Evolutionary conservation across 2,888 invertebrate genomes (phyloP).

Genomic region (Allygus modestus): DNA sequence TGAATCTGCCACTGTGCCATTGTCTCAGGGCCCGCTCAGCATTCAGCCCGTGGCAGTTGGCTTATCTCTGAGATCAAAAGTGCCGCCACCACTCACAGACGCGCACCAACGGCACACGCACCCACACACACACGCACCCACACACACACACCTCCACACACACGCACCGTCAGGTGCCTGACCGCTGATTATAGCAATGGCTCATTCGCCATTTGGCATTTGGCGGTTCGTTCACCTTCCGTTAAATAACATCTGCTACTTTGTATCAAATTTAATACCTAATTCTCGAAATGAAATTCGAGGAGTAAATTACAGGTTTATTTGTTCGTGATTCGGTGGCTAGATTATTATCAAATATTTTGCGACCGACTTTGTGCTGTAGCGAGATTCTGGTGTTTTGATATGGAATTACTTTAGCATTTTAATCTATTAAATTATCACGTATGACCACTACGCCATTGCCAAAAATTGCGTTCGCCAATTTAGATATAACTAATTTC

Average conservation of each 20-base stretch:
- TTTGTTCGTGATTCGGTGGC: constrained; percentile 1
- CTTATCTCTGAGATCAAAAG: constrained; percentile 10
- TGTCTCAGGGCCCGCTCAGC: constrained; percentile 10
- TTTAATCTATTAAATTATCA: not conserved
- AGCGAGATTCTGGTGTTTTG: not conserved
- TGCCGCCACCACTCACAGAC: not conserved
- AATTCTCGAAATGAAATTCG: constrained; percentile 33
- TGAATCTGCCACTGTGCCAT: constrained; percentile 37
- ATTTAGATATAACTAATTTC: too few species aligned
- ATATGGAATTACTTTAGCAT: not conserved
- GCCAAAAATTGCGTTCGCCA: not conserved
- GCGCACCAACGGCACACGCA: not conserved
- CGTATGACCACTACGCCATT: not conserved
- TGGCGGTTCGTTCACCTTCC: constrained; percentile 11
- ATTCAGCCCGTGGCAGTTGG: constrained; percentile 21
- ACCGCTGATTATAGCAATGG: constrained; percentile 11
- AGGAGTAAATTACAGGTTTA: constrained; percentile 5
- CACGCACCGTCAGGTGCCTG: constrained; percentile 23
- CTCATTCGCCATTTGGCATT: constrained; percentile 33
- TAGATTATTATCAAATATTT: constrained; percentile 5
- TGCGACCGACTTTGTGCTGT: not conserved
- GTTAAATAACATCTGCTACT: constrained; percentile 16
- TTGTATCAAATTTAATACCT: constrained; percentile 35
- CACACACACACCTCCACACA: not conserved
- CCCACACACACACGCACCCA: not conserved